phyloP scores from a whole-genome alignment of 2,797 vertebrate genomes.

The Aphelocoma californica region DNA sequence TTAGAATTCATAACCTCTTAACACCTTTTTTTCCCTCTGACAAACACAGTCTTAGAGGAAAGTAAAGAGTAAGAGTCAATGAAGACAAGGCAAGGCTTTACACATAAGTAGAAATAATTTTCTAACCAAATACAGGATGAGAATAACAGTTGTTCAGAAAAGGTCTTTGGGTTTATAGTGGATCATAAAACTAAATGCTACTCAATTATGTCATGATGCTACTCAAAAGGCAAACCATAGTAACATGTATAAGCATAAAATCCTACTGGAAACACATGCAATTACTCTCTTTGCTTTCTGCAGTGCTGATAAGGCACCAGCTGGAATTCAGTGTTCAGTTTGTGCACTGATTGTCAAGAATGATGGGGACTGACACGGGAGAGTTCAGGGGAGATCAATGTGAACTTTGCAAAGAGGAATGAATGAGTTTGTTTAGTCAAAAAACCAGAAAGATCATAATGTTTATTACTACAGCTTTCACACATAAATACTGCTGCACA shows the following conservation, averaged over 20 bases:
- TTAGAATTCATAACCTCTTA: neutral
- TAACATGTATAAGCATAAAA: neutral
- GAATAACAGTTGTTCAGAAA: neutral
- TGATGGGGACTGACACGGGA: neutral
- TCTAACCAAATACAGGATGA: neutral
- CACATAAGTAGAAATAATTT: neutral
- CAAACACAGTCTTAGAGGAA: neutral
- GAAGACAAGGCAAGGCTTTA: neutral
- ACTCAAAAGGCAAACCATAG: neutral
- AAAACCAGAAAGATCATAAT: neutral
- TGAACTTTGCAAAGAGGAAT: neutral
- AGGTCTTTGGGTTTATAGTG: neutral
- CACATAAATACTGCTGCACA: neutral
- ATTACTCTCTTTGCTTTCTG: neutral
- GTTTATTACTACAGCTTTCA: neutral
- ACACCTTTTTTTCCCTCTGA: neutral
- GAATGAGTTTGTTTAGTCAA: neutral
- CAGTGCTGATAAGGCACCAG: neutral
- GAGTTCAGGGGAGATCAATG: neutral
- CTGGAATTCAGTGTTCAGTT: neutral
- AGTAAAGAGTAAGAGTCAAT: neutral
- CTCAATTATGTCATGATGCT: neutral
- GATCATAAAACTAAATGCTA: neutral
- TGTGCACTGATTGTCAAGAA: neutral
- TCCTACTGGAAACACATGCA: neutral